Percentiles rank a stretch among this genome's conserved stretches.
phyloP scores from a whole-genome alignment of 2,888 invertebrate species.

The Ennomos quercinarius region DNA sequence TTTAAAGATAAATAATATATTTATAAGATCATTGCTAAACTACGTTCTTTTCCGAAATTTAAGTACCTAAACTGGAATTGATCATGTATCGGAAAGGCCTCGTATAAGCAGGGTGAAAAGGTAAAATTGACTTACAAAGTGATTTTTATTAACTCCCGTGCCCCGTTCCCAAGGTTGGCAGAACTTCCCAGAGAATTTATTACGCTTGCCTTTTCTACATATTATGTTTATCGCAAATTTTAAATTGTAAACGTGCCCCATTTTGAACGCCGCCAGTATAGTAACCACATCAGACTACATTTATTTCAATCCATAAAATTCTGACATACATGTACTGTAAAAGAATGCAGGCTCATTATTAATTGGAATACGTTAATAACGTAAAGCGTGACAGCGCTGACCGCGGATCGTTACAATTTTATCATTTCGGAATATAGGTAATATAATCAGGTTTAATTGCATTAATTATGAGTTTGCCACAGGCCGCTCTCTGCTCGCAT shows the following conservation, averaged over 20 bases:
- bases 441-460: constrained; percentile 31
- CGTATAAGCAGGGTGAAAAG: constrained; percentile 36
- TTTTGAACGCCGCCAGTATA: constrained; percentile 63
- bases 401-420: constrained; percentile 27
- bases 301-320: constrained; percentile 42
- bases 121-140: constrained; percentile 65
- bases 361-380: constrained; percentile 16
- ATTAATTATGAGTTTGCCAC: constrained; percentile 31
- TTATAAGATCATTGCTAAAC: no score
- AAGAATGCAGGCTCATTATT: constrained; percentile 17
- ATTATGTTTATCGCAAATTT: constrained; percentile 80
- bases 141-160: constrained; percentile 66
- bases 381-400: constrained; percentile 5
- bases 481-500: constrained; percentile 16
- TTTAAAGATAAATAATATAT: no score
- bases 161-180: constrained; percentile 49
- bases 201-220: constrained; percentile 74
- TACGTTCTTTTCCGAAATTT: not conserved
- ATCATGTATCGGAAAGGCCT: constrained; percentile 26
- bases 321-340: not conserved
- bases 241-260: constrained; percentile 78
- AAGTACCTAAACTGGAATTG: constrained; percentile 18
- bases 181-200: constrained; percentile 69
- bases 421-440: constrained; percentile 22
- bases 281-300: constrained; percentile 57